Evolutionary conservation across 2,797 vertebrate genomes (phyloP).

Genomic region (Spheniscus humboldti): DNA sequence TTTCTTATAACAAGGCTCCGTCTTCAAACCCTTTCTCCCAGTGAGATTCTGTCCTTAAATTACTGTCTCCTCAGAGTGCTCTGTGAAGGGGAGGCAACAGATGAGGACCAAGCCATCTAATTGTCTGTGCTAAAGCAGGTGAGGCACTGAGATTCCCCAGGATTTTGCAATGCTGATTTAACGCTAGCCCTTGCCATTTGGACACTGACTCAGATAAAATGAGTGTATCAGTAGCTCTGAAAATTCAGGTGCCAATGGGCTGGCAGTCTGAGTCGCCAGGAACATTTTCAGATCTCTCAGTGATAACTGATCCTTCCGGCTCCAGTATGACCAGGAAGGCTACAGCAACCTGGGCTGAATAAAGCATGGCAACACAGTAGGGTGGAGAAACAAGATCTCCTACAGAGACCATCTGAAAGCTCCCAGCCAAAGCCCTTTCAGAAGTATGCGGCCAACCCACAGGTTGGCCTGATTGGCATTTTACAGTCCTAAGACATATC

Average conservation of each 20-base stretch:
- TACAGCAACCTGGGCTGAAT: not conserved
- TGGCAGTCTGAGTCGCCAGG: not conserved
- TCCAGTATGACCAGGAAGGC: not conserved
- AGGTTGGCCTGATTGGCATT: not conserved
- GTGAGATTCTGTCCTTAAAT: not conserved
- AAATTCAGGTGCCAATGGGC: not conserved
- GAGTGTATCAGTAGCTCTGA: not conserved
- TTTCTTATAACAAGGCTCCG: not conserved
- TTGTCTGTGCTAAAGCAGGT: not conserved
- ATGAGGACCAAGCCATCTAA: not conserved
- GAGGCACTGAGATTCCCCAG: not conserved
- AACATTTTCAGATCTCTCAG: not conserved
- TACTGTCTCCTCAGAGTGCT: not conserved
- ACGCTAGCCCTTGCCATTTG: not conserved
- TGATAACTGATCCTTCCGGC: not conserved
- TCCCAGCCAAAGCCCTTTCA: not conserved
- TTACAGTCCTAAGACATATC: not conserved
- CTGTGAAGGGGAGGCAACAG: not conserved
- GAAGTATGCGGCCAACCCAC: rapidly evolving
- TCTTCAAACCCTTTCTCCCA: not conserved
- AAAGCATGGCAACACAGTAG: not conserved
- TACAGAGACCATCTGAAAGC: not conserved
- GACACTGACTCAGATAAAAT: not conserved
- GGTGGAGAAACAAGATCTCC: not conserved
- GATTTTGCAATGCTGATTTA: not conserved